Conservation (phyloP, 2,888 invertebrate genomes). For the Electrophaes corylata region DNA sequence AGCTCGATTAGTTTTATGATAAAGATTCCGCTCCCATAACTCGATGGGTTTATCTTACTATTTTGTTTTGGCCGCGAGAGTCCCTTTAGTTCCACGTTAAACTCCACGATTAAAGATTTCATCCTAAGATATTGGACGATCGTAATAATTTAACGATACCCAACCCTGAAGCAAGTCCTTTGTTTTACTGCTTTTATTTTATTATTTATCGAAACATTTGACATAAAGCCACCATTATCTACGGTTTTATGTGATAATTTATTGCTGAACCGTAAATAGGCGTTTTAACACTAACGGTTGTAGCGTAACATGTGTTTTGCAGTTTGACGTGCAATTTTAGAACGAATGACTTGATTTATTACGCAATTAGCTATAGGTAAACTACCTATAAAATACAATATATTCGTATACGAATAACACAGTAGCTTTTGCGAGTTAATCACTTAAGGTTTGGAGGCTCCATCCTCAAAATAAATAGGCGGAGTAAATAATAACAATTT, state of each 20-base stretch:
- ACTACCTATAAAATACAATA: background rate
- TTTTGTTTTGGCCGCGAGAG: conserved; percentile 55
- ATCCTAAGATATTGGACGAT: conserved; percentile 76
- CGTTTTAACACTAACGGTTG: conserved; percentile 25
- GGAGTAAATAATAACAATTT: too few relatives aligned
- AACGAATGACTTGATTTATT: conserved; percentile 19
- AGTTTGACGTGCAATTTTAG: conserved; percentile 21
- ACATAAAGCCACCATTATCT: conserved; percentile 72
- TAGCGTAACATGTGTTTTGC: conserved; percentile 24
- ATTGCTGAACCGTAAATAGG: conserved; percentile 56
- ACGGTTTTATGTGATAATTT: conserved; percentile 73
- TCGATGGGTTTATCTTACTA: conserved; percentile 61
- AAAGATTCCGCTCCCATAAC: conserved; percentile 61
- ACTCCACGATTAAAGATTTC: conserved; percentile 78
- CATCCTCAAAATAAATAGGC: too few relatives aligned
- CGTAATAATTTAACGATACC: conserved; percentile 81
- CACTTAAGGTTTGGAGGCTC: too few relatives aligned
- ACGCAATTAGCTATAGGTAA: conserved; percentile 8
- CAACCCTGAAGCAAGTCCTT: conserved; percentile 65
- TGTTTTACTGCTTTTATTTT: conserved; percentile 78
- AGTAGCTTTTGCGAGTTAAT: too few relatives aligned
- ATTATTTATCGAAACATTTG: conserved; percentile 81
- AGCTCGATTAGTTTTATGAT: conserved; percentile 64
- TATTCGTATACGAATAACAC: background rate
- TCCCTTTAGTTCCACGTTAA: conserved; percentile 66